phyloP scores from a whole-genome alignment of 2,797 vertebrate genomes.

The Acanthurus leucopareius region DNA sequence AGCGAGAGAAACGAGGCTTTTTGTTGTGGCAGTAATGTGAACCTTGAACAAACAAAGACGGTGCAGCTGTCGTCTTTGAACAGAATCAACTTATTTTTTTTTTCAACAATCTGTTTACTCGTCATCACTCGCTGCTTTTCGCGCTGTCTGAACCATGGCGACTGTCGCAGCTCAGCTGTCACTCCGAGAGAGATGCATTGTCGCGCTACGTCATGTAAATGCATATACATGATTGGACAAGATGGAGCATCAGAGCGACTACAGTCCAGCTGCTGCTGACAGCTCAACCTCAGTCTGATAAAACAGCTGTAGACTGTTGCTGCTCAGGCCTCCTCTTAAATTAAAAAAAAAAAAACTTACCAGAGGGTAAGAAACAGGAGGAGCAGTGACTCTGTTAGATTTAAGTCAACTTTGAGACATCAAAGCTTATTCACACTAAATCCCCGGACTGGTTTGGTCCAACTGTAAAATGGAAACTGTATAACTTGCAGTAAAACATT shows the following conservation, averaged over 20 bases:
- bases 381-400: background rate
- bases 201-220: conserved; percentile 13
- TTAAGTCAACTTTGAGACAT: conserved; percentile 7
- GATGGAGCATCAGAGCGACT: conserved; percentile 24
- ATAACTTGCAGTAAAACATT: background rate
- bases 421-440: background rate
- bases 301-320: conserved; percentile 36
- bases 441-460: background rate
- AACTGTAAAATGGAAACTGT: conserved; percentile 1
- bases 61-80: conserved; percentile 32
- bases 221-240: conserved; percentile 19
- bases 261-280: conserved; percentile 31
- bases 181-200: conserved; percentile 12
- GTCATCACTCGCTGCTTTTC: conserved; percentile 42
- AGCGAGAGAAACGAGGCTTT: conserved; percentile 3
- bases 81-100: conserved; percentile 33
- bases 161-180: conserved; percentile 53
- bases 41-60: conserved; percentile 28
- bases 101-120: conserved; percentile 48
- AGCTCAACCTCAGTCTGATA: conserved; percentile 12
- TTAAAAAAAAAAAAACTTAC: conserved; percentile 15
- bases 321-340: conserved; percentile 30
- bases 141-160: conserved; percentile 27
- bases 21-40: conserved; percentile 23
- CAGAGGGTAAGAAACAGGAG: conserved; percentile 17